Base-by-base conservation (phyloP, 2,797 vertebrate genomes). In the Lepus townsendii region DNA sequence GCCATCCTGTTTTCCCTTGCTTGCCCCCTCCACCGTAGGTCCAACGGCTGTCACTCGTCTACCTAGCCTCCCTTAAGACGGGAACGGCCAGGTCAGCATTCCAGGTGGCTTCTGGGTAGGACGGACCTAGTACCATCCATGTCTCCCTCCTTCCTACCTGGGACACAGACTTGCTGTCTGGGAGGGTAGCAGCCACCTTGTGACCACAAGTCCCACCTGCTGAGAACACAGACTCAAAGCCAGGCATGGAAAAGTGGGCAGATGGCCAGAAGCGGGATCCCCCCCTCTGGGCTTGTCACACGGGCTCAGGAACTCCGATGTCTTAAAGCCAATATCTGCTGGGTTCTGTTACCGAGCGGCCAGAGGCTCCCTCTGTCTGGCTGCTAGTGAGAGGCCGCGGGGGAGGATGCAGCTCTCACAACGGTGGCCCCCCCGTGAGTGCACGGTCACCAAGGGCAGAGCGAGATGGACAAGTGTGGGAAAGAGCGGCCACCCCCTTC, bases 61-160 rank as follows among this genome's bases (percentile, higher is more conserved):
- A 26, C 83, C 83, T 65, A 71, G n/a, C 6, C 30, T 91, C 69
- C 38, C 32, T 89, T 86, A 80, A 66, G 95, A 60, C 32, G 20
- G 9, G 35, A n/a, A 69, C 14, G 63, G 17, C 30, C 32, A 42
- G 27, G 26, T 13, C 32, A 60, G 14, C 19, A 32, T 77, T 22
- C 62, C 35, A n/a, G 62, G 27, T 90, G 24, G 77, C 27, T 54
- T 87, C n/a, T 65, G 42, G 54, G 54, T 71, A 79, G 88, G n/a
- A 91, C 68, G 76, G 11, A 42, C 63, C 88, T 79, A 22, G n/a
- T 60, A 32, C 16, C 69, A 27, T 16, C 62, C 65, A 42, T 52
- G 52, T 42, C 26, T 11, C 10, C 22, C 38, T 30, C 24, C 57
- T 57, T 65, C 57, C 72, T 54, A 24, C 65, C 27, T 62, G 35